Percentiles rank a stretch among this genome's conserved stretches.
Conservation (phyloP, 2,888 invertebrate genomes). For the Trachelus iudaicus region DNA sequence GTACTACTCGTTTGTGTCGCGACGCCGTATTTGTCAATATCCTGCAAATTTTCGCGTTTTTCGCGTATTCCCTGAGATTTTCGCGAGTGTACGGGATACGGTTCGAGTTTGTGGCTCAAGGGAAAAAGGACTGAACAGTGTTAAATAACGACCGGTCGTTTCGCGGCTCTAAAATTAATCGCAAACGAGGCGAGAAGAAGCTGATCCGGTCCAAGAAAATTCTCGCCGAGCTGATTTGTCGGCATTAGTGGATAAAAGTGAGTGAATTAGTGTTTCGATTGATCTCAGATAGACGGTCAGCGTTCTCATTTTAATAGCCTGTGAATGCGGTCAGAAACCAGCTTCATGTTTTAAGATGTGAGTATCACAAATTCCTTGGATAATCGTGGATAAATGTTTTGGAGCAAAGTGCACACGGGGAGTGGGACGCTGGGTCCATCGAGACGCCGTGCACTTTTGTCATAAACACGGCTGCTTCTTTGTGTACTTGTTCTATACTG, state of each 20-base stretch:
- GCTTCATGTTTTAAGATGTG: constrained; percentile 48
- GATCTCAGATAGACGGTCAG: background rate
- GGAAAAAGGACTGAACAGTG: background rate
- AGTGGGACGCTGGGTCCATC: background rate
- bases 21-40: constrained; percentile 61
- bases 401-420: background rate
- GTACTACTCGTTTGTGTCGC: constrained; percentile 43
- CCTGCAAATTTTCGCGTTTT: constrained; percentile 43
- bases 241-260: background rate
- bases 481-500: background rate
- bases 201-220: background rate
- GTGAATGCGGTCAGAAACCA: constrained; percentile 45
- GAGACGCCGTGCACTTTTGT: constrained; percentile 1
- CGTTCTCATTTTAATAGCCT: constrained; percentile 11
- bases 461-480: constrained; percentile 5
- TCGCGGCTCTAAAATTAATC: background rate
- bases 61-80: constrained; percentile 21
- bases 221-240: background rate
- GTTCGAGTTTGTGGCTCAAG: background rate
- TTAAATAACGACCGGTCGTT: background rate
- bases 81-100: background rate
- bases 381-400: background rate
- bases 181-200: background rate
- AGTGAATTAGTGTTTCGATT: background rate
- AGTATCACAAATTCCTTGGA: constrained; percentile 27